Conservation (phyloP, 2,797 vertebrate species). For the Lacerta viridis region DNA sequence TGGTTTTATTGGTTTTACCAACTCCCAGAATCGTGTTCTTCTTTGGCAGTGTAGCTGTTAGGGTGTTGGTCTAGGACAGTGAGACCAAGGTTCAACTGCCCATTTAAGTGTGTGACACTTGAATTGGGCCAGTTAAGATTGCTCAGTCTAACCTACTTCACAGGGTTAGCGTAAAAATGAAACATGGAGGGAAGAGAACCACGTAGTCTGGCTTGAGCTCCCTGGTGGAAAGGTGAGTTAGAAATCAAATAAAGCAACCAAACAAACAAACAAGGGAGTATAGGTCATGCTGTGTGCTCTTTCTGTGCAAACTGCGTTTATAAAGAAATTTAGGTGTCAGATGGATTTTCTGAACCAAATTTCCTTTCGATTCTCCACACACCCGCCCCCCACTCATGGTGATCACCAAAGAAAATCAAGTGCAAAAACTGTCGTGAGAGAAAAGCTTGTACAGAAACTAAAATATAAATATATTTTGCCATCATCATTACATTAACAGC, state of each 20-base stretch:
- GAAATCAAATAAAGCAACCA: neutral
- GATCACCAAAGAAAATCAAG: neutral
- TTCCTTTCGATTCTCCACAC: neutral
- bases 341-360: conserved; percentile 11
- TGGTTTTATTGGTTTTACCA: too few relatives aligned
- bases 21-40: too few relatives aligned
- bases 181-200: neutral
- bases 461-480: neutral
- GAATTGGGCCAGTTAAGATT: neutral
- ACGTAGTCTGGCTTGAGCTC: neutral
- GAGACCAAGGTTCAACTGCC: too few relatives aligned
- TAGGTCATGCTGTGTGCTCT: neutral
- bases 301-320: neutral
- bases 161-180: neutral
- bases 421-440: neutral
- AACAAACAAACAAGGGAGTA: neutral
- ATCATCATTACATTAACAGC: conserved; percentile 11
- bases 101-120: too few relatives aligned
- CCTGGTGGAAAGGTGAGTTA: neutral
- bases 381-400: neutral
- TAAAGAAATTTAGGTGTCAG: conserved; percentile 1
- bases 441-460: neutral
- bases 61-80: too few relatives aligned
- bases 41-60: too few relatives aligned
- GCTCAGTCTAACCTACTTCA: neutral